A percentile compares a stretch with the other conserved stretches of the same genome.
Conservation (phyloP, 2,797 vertebrate species). For the Smutsia gigantea region DNA sequence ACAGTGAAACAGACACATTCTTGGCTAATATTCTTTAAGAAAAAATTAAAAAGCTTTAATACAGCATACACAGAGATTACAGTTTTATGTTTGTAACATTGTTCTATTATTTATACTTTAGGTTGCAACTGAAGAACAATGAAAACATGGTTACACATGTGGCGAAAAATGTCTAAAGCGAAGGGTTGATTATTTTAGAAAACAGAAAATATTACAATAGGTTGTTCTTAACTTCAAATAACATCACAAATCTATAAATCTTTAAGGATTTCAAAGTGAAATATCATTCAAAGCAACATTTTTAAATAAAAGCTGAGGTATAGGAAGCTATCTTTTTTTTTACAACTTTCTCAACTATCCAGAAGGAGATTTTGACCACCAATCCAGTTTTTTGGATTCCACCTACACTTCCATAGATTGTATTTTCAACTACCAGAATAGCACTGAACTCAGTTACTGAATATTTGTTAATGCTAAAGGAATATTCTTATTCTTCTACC, state of each 20-base stretch:
- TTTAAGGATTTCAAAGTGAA: background rate
- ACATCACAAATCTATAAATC: background rate
- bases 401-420: background rate
- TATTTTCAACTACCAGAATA: background rate
- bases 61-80: background rate
- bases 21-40: background rate
- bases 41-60: background rate
- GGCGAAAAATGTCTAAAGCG: background rate
- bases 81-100: background rate
- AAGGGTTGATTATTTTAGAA: background rate
- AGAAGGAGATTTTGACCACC: background rate
- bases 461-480: background rate
- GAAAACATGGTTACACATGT: background rate
- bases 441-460: background rate
- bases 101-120: background rate
- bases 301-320: background rate
- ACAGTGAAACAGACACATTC: background rate
- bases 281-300: background rate
- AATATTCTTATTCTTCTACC: background rate
- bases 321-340: background rate
- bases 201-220: background rate
- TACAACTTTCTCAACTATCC: background rate
- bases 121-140: background rate
- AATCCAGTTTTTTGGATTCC: background rate
- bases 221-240: background rate